phyloP scores from a whole-genome alignment of 1,140 invertebrate genomes.

The Sesamia nonagrioides region DNA sequence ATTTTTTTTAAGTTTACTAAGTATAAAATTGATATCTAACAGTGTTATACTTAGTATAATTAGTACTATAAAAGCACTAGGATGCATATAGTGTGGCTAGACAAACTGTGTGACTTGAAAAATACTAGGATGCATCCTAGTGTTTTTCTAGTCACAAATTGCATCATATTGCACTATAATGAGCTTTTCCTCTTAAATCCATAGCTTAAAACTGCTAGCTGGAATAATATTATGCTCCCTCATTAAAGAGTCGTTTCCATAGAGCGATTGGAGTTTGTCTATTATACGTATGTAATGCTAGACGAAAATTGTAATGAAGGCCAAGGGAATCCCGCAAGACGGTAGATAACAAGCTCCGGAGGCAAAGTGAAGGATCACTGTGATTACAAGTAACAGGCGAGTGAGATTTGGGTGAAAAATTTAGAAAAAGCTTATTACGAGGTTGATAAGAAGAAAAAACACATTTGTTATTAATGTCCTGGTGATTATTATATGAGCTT shows the following conservation, averaged over 20 bases:
- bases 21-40: too few relatives aligned
- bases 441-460: too few relatives aligned
- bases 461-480: too few relatives aligned
- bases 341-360: slow-evolving; percentile 78
- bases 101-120: too few relatives aligned
- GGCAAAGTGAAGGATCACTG: slow-evolving; percentile 47
- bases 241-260: slow-evolving; percentile 68
- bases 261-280: slow-evolving; percentile 72
- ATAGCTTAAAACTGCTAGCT: slow-evolving; percentile 42
- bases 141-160: slow-evolving; percentile 12
- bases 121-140: too few relatives aligned
- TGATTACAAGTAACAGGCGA: slow-evolving; percentile 26
- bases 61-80: too few relatives aligned
- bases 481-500: too few relatives aligned
- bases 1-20: too few relatives aligned
- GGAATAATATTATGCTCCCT: slow-evolving; percentile 50
- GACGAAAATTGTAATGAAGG: slow-evolving; percentile 85
- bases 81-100: too few relatives aligned
- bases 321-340: slow-evolving; percentile 77
- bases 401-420: slow-evolving; percentile 37
- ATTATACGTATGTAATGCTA: slow-evolving; percentile 81
- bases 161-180: slow-evolving; percentile 42
- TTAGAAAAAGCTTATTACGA: neutral
- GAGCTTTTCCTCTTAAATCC: slow-evolving; percentile 39
- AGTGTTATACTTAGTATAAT: too few relatives aligned